Conservation (phyloP, 2,113 vertebrate species). For the Pseudonaja textilis region DNA sequence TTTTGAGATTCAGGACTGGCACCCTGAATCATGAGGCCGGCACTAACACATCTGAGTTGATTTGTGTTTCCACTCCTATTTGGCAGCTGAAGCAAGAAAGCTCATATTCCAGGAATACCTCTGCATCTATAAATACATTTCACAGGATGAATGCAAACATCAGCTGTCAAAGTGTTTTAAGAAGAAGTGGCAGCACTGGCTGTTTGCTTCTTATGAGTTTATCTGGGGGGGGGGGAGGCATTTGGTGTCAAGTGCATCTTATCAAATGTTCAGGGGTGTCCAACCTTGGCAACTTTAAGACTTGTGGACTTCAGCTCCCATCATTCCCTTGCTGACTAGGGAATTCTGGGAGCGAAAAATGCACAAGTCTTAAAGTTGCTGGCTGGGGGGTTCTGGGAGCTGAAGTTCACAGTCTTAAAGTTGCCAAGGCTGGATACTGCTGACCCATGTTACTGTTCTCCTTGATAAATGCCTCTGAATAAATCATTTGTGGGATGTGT, state of each 20-base stretch:
- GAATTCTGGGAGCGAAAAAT: not conserved
- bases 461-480: not conserved
- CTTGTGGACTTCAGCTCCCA: too few species aligned
- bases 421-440: not conserved
- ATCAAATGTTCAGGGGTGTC: not conserved
- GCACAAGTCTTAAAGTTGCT: too few species aligned
- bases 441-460: not conserved
- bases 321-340: not conserved
- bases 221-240: not conserved
- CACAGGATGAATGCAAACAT: slow-evolving; percentile 53
- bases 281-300: too few species aligned
- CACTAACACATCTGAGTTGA: not conserved
- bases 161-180: slow-evolving; percentile 30
- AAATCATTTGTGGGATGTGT: not conserved
- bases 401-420: not conserved
- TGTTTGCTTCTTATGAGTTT: slow-evolving; percentile 27
- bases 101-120: slow-evolving; percentile 64
- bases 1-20: not conserved
- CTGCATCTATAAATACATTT: slow-evolving; percentile 59
- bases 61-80: slow-evolving; percentile 48
- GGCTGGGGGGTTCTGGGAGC: too few species aligned
- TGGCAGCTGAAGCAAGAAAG: slow-evolving; percentile 34
- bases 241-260: not conserved
- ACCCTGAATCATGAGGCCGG: not conserved
- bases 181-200: not conserved